These are phyloP conservation scores for Vanessa tameamea DNA, from an alignment of 1,140 invertebrate species.

Conservation along the genomic window DNA sequence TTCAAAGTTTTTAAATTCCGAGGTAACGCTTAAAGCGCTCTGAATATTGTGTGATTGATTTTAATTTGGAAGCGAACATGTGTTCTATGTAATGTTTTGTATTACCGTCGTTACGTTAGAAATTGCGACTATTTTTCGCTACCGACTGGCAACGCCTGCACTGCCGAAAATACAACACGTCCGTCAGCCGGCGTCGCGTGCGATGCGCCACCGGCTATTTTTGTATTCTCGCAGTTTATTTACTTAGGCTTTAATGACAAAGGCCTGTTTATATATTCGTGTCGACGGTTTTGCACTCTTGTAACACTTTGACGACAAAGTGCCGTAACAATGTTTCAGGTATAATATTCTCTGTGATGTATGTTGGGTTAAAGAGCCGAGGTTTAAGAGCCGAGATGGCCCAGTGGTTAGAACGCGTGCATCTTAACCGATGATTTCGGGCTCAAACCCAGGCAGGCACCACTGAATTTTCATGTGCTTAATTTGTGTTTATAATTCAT, in stretches of 20 bases:
- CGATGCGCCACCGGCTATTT: constrained; percentile 48
- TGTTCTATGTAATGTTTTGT: not conserved
- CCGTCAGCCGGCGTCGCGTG: constrained; percentile 37
- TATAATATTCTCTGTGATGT: not conserved
- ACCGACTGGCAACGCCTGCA: constrained; percentile 42
- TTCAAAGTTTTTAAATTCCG: no score
- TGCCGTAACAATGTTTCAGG: not conserved
- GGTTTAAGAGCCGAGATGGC: no score
- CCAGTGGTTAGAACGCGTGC: no score
- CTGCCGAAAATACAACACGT: constrained; percentile 47
- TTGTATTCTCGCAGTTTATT: constrained; percentile 46
- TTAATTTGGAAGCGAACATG: not conserved
- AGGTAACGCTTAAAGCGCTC: no score
- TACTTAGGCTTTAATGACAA: constrained; percentile 36
- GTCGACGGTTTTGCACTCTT: not conserved
- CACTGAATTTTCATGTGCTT: no score
- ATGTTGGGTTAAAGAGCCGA: no score
- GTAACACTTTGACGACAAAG: not conserved
- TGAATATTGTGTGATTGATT: no score
- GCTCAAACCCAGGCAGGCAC: no score
- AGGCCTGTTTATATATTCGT: constrained; percentile 15
- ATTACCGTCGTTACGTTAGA: not conserved
- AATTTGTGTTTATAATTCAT: no score
- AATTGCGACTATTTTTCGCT: constrained; percentile 17
- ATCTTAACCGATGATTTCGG: no score